A percentile compares a stretch with the other conserved stretches of the same genome.
Evolutionary conservation across 2,888 invertebrate species (phyloP).

Genomic region (Syritta pipiens): DNA sequence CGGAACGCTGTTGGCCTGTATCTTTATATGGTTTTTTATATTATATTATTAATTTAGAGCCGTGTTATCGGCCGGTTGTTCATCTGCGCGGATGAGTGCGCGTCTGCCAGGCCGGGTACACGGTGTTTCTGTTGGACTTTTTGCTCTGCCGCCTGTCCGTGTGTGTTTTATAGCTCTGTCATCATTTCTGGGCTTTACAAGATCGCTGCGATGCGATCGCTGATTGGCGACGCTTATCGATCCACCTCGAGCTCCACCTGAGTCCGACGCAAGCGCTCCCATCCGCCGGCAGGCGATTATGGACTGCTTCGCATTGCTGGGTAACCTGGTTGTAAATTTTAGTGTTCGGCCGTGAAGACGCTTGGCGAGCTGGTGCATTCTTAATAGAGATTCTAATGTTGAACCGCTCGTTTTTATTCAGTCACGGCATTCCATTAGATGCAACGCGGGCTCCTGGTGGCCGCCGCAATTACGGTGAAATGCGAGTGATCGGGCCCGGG

Average conservation of each 20-base stretch:
- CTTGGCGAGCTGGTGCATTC: constrained; percentile 34
- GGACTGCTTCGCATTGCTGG: constrained; percentile 57
- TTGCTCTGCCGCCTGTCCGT: constrained; percentile 52
- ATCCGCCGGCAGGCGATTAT: constrained; percentile 41
- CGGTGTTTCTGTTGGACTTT: constrained; percentile 1
- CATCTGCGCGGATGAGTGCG: constrained; percentile 31
- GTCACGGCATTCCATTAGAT: constrained; percentile 38
- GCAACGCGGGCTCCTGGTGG: constrained; percentile 14
- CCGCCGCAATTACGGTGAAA: constrained; percentile 44
- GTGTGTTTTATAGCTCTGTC: constrained; percentile 61
- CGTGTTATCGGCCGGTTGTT: constrained; percentile 56
- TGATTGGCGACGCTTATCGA: constrained; percentile 65
- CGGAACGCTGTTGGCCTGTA: constrained; percentile 28
- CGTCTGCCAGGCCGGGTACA: constrained; percentile 10
- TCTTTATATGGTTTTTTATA: constrained; percentile 63
- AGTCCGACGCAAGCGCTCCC: constrained; percentile 41
- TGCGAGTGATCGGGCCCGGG: constrained; percentile 44
- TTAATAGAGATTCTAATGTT: constrained; percentile 65
- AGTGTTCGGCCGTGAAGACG: constrained; percentile 40
- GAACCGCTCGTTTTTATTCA: constrained; percentile 48
- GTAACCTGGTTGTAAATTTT: constrained; percentile 54
- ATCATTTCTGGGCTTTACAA: constrained; percentile 58
- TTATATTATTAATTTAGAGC: constrained; percentile 67
- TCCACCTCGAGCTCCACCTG: constrained; percentile 22
- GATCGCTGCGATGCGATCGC: constrained; percentile 58